Evolutionary conservation across 2,113 vertebrate species (phyloP), one percentile per base, ranked within the genome.

Genomic region (Tachuris rubrigastra): DNA sequence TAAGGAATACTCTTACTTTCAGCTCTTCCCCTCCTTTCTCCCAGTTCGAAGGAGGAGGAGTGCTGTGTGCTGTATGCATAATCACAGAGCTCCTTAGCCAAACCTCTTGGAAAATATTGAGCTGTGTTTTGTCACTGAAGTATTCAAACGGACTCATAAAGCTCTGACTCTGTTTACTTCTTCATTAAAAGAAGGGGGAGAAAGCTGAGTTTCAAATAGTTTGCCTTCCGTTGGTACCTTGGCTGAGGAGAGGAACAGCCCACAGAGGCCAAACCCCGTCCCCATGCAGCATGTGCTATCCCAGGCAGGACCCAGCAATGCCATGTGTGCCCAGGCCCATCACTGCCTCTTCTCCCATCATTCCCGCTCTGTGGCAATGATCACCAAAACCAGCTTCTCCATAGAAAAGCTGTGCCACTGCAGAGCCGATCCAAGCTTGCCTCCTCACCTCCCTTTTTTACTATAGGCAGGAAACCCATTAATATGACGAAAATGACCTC

Each of bases 401-500:
- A 9, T 28, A 25, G 68, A 11, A 41, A 8, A 86, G 25, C 2
- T 1, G 3, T 28, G 74, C 60, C 27, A 4, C 3, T 8, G 49
- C 8, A 2, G 46, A 28, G 30, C 4, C 1, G 1, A 22, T 33
- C 71, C 63, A 4, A 74, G 59, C 75, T 63, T 21, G 8, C 59
- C 25, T 25, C 53, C 78, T 62, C 12, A 0, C 37, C 15, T 87
- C 7, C 0, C 13, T 46, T 18, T 42, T 93, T 55, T 10, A 13
- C 59, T 37, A 21, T 2, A 14, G 56, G 39, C 72, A 78, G 53
- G 52, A 84, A 88, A 68, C 63, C 23, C 10, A 82, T 91, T 73
- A 93, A 85, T 71, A 66, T 63, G 72, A 60, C 44, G 80, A 79
- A 85, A 91, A 87, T 24, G 27, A 92, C 94, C 95, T 93, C 89